Evolutionary conservation across 2,797 vertebrate genomes (phyloP), one percentile per base, ranked within the genome.

Genomic region (Sorex maritimensis): DNA sequence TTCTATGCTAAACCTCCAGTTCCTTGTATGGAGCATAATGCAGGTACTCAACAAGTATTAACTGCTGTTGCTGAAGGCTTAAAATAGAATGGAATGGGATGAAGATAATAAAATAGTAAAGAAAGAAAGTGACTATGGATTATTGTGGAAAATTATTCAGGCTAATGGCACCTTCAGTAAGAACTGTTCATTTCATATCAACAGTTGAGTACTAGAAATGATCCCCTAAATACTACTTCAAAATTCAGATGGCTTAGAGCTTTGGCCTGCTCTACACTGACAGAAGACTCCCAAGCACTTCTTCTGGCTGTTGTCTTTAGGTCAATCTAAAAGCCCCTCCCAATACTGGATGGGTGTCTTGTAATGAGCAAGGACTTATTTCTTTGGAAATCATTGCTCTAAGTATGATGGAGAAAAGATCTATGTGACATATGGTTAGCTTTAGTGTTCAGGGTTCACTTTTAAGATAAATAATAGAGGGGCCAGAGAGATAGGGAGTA

Each of bases 381-480:
- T 88, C 80, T 86, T 69, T 68, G 63, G 49, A 90, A 93, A 92
- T 90, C 28, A 90, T 3, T 75, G 38, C 46, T 77, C 69, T 73
- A 58, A 24, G 49, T 61, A 92, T 55, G 26, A 91, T 7, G 41
- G 41, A 88, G 69, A 90, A 86, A 90, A 86, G 30, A 67, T 73
- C 26, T 67, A 63, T 23, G 11, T 24, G 75, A 58, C 38, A 84
- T 65, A 81, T 49, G 88, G 79, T 8, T 13, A 82, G 58, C 23
- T 58, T 72, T 28, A 23, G 73, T 38, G 69, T 81, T 86, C 28
- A 74, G 30, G 4, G 30, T 71, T 65, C 86, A 19, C 24, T 75
- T 61, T 34, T 34, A 34, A 34, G 2, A 86, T 88, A 38, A 77
- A 63, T 46, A 81, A 44, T 44, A 44, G 2, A 44, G 41, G 41